These are phyloP conservation scores for Pararge aegeria DNA, from an alignment of 1,140 invertebrate species.

Conservation along the genomic window DNA sequence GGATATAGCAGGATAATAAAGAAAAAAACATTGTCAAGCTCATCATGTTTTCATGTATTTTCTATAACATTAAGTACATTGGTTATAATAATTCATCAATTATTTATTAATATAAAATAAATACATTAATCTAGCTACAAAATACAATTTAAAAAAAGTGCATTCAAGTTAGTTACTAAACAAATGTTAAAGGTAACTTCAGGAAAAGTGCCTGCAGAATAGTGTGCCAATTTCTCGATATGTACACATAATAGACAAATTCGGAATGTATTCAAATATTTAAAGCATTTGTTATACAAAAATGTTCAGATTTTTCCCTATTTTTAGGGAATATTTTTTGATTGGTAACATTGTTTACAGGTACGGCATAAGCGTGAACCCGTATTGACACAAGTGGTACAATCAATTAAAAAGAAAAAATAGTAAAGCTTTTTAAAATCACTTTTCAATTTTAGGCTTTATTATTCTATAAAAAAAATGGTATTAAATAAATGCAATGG, in stretches of 20 bases:
- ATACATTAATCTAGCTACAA: slow-evolving; percentile 38
- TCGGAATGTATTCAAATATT: background rate
- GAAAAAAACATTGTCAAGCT: slow-evolving; percentile 37
- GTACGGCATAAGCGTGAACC: too few species aligned
- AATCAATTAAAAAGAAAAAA: too few species aligned
- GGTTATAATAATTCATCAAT: slow-evolving; percentile 23
- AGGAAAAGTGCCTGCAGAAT: background rate
- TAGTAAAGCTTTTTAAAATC: too few species aligned
- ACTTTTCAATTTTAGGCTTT: too few species aligned
- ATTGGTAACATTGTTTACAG: background rate
- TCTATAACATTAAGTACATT: slow-evolving; percentile 62
- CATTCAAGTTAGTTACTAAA: slow-evolving; percentile 8
- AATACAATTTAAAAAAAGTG: slow-evolving; percentile 13
- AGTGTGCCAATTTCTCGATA: background rate
- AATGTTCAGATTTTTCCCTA: too few species aligned
- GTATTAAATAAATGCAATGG: too few species aligned
- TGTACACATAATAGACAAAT: background rate
- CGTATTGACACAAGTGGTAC: too few species aligned
- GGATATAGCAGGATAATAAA: background rate
- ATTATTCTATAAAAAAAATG: too few species aligned
- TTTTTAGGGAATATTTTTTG: background rate
- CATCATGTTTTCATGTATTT: slow-evolving; percentile 53
- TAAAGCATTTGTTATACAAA: background rate
- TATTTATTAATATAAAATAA: slow-evolving; percentile 41
- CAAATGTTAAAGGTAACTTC: background rate